Conservation (phyloP, 2,888 invertebrate genomes). For the Drosophila setosimentum region DNA sequence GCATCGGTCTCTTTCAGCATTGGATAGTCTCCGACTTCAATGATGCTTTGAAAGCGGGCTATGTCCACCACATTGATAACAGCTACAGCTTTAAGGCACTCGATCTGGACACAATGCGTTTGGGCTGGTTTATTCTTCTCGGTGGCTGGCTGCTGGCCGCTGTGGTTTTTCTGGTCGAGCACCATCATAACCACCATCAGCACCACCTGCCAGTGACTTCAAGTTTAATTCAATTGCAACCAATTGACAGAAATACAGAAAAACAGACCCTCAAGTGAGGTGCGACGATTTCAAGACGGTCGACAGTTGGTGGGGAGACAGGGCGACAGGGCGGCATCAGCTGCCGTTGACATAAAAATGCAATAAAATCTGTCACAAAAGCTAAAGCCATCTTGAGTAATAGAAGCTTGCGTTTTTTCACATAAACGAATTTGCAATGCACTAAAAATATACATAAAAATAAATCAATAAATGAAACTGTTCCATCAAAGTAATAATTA, state of each 20-base stretch:
- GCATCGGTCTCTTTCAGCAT: conserved; percentile 57
- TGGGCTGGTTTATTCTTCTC: conserved; percentile 60
- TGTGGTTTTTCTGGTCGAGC: conserved; percentile 40
- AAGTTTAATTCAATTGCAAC: conserved; percentile 69
- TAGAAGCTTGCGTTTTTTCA: not conserved
- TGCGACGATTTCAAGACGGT: conserved; percentile 50
- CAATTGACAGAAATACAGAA: conserved; percentile 75
- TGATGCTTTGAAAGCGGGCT: conserved; percentile 61
- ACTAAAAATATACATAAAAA: conserved; percentile 26
- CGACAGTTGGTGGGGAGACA: not conserved
- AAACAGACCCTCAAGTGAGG: conserved; percentile 30
- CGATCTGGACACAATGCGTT: conserved; percentile 62
- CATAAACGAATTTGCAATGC: conserved; percentile 37
- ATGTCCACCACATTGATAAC: conserved; percentile 70
- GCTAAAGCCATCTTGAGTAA: conserved; percentile 38
- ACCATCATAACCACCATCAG: conserved; percentile 42
- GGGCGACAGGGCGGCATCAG: conserved; percentile 44
- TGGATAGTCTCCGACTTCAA: conserved; percentile 67
- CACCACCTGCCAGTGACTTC: conserved; percentile 66
- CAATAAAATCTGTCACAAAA: conserved; percentile 71
- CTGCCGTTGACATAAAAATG: conserved; percentile 78
- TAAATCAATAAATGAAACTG: not conserved
- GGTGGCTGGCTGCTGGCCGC: conserved; percentile 56
- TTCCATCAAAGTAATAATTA: too few species aligned
- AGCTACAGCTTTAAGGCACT: conserved; percentile 60